Percentiles rank a stretch among this genome's conserved stretches.
These are phyloP conservation scores for Tadarida brasiliensis DNA, from an alignment of 2,797 vertebrate species.

Conservation along the genomic window DNA sequence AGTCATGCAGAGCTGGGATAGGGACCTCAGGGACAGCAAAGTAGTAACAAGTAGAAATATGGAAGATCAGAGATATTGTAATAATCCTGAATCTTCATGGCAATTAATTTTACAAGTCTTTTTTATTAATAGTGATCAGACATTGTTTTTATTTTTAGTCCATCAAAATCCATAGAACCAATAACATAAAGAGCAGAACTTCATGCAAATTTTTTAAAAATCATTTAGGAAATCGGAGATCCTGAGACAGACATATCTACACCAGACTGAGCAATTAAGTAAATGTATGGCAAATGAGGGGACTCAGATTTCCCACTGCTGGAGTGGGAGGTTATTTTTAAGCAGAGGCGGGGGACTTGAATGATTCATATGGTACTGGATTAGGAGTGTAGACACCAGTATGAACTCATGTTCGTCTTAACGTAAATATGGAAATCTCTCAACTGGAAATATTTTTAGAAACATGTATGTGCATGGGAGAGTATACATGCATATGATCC, in stretches of 20 bases:
- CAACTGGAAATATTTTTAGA: not conserved
- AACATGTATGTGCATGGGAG: not conserved
- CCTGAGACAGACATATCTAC: not conserved
- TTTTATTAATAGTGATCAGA: not conserved
- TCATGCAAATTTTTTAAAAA: not conserved
- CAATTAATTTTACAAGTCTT: not conserved
- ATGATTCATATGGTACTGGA: not conserved
- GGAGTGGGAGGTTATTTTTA: not conserved
- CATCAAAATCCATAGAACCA: not conserved
- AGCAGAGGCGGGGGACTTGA: not conserved
- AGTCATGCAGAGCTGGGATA: not conserved
- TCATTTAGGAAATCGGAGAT: not conserved
- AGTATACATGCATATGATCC: not conserved
- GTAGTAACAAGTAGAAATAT: not conserved
- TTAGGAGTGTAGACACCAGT: not conserved
- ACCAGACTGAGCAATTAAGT: not conserved
- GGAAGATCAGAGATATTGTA: not conserved
- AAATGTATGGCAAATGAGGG: not conserved
- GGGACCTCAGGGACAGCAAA: not conserved
- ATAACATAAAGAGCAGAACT: not conserved
- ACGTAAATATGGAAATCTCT: not conserved
- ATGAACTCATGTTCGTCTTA: not conserved
- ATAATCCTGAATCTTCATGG: not conserved
- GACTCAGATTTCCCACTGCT: not conserved
- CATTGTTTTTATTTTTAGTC: not conserved